Evolutionary conservation across 2,113 vertebrate genomes (phyloP), one percentile per base, ranked within the genome.

Genomic region (Rhabdomys dilectus): DNA sequence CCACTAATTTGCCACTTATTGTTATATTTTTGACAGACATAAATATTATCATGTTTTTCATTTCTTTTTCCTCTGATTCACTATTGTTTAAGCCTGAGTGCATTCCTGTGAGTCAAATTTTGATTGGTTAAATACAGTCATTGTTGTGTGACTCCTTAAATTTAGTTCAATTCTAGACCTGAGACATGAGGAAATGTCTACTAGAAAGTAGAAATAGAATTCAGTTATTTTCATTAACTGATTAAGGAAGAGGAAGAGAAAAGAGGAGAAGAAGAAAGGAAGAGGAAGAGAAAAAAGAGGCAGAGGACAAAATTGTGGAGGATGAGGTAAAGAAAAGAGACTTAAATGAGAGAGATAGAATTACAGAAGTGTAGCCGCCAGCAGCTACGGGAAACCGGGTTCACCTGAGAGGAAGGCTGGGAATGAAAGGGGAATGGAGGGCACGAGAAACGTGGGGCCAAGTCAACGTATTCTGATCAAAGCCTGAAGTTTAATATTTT

Each of bases 221-320:
- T 68, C 19, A 13, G 10, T 51, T 36, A 68, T 51, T 87, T 51
- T 45, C n/a, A 86, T 48, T 66, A 48, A 22, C 12, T 66, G 26
- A 45, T 64, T 64, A 16, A 86, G 15, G 3, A n/a, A 24, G 34
- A 56, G 24, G 9, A 51, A 12, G 21, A 24, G 4, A 5, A 53
- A 31, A 48, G 51, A 4, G 16, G 0, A 29, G 22, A 7, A 13
- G 4, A 26, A 0, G 6, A 1, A 29, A 0, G 3, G 13, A 0
- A 6, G 26, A 48, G 24, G 72, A 73, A 8, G 19, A 39, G 1
- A 36, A 36, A 13, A 70, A 13, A 21, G 9, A 73, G 6, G 21
- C 26, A 4, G 8, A n/a, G 21, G 3, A 73, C 9, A 42, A 75
- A 10, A 11, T 26, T 22, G 39, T 12, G 8, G 26, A 76, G 42